Percentiles rank a stretch among this genome's conserved stretches.
Conservation (phyloP, 2,888 invertebrate species). For the Sphaerophoria rueppellii region DNA sequence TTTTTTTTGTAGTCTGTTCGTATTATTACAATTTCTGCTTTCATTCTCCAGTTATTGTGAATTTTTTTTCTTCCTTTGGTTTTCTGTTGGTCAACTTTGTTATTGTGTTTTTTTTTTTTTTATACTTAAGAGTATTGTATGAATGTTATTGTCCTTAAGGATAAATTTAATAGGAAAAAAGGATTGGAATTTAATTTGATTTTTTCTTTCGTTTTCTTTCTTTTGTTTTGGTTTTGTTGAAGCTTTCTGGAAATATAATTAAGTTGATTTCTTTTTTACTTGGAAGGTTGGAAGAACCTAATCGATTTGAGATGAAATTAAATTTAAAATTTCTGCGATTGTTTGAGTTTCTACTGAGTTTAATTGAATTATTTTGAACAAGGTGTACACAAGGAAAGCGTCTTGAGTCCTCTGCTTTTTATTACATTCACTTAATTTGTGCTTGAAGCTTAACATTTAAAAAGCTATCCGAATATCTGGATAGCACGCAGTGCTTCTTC, state of each 20-base stretch:
- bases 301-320: too few species aligned
- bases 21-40: conserved; percentile 13
- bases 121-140: conserved; percentile 37
- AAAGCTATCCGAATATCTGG: too few species aligned
- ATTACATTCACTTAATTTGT: too few species aligned
- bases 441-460: too few species aligned
- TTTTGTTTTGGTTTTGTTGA: conserved; percentile 27
- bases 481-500: too few species aligned
- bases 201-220: conserved; percentile 9
- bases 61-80: conserved; percentile 19
- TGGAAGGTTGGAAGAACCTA: too few species aligned
- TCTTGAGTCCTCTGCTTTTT: too few species aligned
- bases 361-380: too few species aligned
- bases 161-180: conserved; percentile 55
- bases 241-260: conserved; percentile 15
- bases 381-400: too few species aligned
- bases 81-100: neutral
- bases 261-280: neutral
- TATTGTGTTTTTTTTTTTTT: neutral
- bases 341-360: too few species aligned
- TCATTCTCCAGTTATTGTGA: conserved; percentile 43
- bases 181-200: conserved; percentile 67
- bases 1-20: conserved; percentile 18
- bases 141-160: conserved; percentile 53
- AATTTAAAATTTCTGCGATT: too few species aligned